phyloP scores from a whole-genome alignment of 2,888 invertebrate species.

The Pachydiplax longipennis region DNA sequence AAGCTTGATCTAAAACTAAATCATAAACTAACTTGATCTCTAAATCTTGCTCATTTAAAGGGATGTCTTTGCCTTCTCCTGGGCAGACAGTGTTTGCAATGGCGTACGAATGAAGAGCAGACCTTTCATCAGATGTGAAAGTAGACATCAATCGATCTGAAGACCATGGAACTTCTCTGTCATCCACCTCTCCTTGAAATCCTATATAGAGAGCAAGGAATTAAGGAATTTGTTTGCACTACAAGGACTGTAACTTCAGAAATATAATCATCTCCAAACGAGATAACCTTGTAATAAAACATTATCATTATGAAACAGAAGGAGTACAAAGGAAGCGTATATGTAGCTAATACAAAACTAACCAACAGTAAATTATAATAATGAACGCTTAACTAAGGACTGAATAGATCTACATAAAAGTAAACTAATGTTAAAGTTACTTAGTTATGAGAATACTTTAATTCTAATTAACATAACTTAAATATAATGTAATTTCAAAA shows the following conservation, averaged over 20 bases:
- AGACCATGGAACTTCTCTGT: constrained; percentile 56
- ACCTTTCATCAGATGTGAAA: constrained; percentile 66
- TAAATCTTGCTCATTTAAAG: constrained; percentile 6
- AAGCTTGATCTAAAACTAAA: too few species aligned
- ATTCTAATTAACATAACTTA: not conserved
- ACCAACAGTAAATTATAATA: not conserved
- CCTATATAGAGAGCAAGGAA: not conserved
- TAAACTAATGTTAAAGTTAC: not conserved
- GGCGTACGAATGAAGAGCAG: constrained; percentile 66
- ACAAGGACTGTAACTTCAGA: not conserved
- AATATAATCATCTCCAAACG: too few species aligned
- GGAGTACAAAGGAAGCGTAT: too few species aligned
- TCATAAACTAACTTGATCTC: not conserved
- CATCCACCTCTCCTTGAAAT: constrained; percentile 40
- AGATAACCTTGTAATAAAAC: too few species aligned
- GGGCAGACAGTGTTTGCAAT: constrained; percentile 57
- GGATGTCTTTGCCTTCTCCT: not conserved
- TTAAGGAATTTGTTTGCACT: not conserved
- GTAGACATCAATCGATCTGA: constrained; percentile 59
- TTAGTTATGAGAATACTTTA: not conserved
- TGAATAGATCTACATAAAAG: not conserved
- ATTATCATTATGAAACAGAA: too few species aligned
- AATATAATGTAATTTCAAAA: not conserved
- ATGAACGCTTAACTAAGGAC: not conserved
- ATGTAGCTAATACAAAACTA: too few species aligned